Conservation (phyloP, 2,113 vertebrate genomes). For the Toxostoma redivivum region DNA sequence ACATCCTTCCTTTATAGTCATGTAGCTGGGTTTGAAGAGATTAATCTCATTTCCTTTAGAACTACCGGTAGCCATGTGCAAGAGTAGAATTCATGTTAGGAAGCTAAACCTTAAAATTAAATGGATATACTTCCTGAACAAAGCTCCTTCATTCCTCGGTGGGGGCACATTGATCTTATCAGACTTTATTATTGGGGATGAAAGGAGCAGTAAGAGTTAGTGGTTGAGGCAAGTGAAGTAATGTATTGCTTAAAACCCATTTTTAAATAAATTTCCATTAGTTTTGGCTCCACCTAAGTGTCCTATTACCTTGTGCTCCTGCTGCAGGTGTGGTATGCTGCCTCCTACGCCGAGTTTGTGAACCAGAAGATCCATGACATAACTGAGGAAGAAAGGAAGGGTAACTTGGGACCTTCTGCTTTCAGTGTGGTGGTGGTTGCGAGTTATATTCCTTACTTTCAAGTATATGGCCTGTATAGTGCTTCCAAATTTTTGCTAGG, state of each 20-base stretch:
- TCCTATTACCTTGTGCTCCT: background rate
- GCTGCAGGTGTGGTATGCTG: conserved; percentile 95
- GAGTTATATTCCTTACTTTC: background rate
- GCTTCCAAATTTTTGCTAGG: background rate
- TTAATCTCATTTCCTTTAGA: background rate
- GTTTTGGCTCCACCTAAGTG: background rate
- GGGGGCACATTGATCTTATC: background rate
- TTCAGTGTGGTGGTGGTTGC: background rate
- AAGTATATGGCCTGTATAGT: background rate
- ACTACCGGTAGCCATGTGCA: background rate
- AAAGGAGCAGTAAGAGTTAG: background rate
- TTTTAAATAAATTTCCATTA: background rate
- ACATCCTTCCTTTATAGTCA: background rate
- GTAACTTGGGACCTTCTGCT: conserved; percentile 62
- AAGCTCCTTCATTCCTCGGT: background rate
- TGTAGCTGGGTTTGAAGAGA: background rate
- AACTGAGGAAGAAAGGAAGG: conserved; percentile 95
- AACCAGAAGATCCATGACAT: conserved; percentile 94
- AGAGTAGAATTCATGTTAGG: background rate
- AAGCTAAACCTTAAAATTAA: background rate
- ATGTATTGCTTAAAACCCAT: background rate
- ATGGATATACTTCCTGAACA: background rate
- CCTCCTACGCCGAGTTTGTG: conserved; percentile 94
- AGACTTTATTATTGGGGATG: background rate
- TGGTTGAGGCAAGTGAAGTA: background rate